Percentiles rank a stretch among this genome's conserved stretches.
Conservation (phyloP, 2,797 vertebrate species). For the Oryzias dopingdopingensis region DNA sequence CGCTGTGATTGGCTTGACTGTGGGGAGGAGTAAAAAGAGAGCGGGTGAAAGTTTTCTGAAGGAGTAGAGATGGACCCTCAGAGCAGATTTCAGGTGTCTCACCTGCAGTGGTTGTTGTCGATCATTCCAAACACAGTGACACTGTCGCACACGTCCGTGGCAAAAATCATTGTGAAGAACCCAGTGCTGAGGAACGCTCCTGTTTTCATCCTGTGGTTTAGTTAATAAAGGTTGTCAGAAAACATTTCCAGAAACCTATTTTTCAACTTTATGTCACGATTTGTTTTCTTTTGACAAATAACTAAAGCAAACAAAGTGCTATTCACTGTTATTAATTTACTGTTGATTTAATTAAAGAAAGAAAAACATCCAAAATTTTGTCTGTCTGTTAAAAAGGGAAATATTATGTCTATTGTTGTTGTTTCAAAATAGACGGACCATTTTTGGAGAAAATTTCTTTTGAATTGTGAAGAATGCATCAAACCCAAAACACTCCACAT, state of each 20-base stretch:
- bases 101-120: slow-evolving; percentile 90
- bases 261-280: neutral
- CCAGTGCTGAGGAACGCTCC: slow-evolving; percentile 96
- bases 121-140: slow-evolving; percentile 93
- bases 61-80: neutral
- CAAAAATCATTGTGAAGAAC: slow-evolving; percentile 95
- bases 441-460: no score
- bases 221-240: slow-evolving; percentile 8
- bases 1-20: slow-evolving; percentile 77
- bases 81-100: slow-evolving; percentile 8
- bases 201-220: slow-evolving; percentile 83
- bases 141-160: slow-evolving; percentile 89
- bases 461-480: no score
- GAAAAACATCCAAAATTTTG: no score
- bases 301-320: no score
- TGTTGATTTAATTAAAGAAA: no score
- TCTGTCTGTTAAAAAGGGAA: no score
- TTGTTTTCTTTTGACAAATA: no score
- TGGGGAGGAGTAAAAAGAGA: neutral
- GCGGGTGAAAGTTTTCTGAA: neutral
- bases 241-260: neutral
- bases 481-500: no score
- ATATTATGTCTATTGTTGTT: no score
- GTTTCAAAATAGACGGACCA: no score
- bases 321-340: no score